phyloP scores from a whole-genome alignment of 2,797 vertebrate species.

The Semaprochilodus insignis region DNA sequence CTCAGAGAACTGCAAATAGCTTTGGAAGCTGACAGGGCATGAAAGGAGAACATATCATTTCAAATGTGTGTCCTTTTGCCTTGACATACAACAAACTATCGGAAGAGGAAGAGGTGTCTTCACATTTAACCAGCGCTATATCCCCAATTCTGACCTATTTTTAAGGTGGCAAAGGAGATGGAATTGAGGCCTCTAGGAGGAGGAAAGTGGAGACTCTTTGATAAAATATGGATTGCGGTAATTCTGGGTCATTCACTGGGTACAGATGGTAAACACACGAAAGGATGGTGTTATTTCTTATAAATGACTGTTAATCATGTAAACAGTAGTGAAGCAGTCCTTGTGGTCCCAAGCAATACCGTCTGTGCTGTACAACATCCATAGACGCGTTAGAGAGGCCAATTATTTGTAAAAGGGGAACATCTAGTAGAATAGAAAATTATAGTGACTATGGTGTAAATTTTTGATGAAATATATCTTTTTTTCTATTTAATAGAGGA shows the following conservation, averaged over 20 bases:
- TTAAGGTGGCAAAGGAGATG: slow-evolving; percentile 68
- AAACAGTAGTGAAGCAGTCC: slow-evolving; percentile 93
- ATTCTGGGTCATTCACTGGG: slow-evolving; percentile 68
- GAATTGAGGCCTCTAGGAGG: slow-evolving; percentile 66
- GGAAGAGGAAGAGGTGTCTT: slow-evolving; percentile 70
- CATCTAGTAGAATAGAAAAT: slow-evolving; percentile 94
- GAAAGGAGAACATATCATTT: slow-evolving; percentile 73
- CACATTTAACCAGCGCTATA: slow-evolving; percentile 69
- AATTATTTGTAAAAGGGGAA: slow-evolving; percentile 89
- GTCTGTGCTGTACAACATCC: slow-evolving; percentile 96
- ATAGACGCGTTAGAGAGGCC: slow-evolving; percentile 92
- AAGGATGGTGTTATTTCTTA: slow-evolving; percentile 86
- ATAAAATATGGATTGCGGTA: slow-evolving; percentile 70
- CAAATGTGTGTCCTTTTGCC: slow-evolving; percentile 76
- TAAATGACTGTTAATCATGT: slow-evolving; percentile 93
- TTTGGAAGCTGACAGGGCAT: slow-evolving; percentile 72
- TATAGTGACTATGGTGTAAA: slow-evolving; percentile 95
- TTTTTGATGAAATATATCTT: slow-evolving; percentile 96
- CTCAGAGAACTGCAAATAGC: slow-evolving; percentile 63
- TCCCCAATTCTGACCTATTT: slow-evolving; percentile 67
- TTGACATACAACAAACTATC: slow-evolving; percentile 68
- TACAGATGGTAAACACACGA: slow-evolving; percentile 65
- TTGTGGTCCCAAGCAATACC: slow-evolving; percentile 94
- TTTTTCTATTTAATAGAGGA: slow-evolving; percentile 91
- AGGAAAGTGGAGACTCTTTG: slow-evolving; percentile 67